phyloP scores from a whole-genome alignment of 2,888 invertebrate species.

The Muscina levida region DNA sequence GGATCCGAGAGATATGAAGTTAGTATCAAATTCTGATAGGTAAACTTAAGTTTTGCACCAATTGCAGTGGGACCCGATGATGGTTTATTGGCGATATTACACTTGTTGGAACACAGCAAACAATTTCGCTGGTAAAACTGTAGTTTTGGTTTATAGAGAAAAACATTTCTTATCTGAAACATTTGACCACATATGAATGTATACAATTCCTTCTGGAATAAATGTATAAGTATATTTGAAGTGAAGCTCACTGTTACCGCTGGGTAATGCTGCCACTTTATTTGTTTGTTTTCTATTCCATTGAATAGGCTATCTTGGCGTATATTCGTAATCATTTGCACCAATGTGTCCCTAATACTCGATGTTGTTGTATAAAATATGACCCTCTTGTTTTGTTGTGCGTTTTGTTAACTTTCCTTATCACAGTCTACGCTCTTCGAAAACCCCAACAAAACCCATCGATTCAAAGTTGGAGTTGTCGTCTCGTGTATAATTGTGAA shows the following conservation, averaged over 20 bases:
- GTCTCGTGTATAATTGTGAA: slow-evolving; percentile 34
- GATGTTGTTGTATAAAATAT: slow-evolving; percentile 31
- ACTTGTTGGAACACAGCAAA: background rate
- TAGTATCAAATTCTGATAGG: background rate
- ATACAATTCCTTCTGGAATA: no score
- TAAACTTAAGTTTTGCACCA: no score
- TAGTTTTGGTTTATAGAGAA: no score
- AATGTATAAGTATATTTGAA: no score
- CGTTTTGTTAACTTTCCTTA: slow-evolving; percentile 13
- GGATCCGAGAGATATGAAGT: background rate
- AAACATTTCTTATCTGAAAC: no score
- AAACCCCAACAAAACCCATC: slow-evolving; percentile 28
- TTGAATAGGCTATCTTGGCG: slow-evolving; percentile 14
- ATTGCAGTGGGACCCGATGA: no score
- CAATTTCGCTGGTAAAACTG: no score
- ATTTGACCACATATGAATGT: no score
- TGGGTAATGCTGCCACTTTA: background rate
- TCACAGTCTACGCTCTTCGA: background rate
- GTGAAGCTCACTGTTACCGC: no score
- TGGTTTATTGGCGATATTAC: no score
- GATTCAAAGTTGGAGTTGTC: slow-evolving; percentile 24
- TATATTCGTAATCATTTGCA: slow-evolving; percentile 20
- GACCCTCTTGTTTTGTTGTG: slow-evolving; percentile 1
- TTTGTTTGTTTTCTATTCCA: slow-evolving; percentile 17
- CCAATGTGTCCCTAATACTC: slow-evolving; percentile 3